These are phyloP conservation scores for Campoletis sonorensis DNA, from an alignment of 1,140 invertebrate genomes.

Conservation along the genomic window DNA sequence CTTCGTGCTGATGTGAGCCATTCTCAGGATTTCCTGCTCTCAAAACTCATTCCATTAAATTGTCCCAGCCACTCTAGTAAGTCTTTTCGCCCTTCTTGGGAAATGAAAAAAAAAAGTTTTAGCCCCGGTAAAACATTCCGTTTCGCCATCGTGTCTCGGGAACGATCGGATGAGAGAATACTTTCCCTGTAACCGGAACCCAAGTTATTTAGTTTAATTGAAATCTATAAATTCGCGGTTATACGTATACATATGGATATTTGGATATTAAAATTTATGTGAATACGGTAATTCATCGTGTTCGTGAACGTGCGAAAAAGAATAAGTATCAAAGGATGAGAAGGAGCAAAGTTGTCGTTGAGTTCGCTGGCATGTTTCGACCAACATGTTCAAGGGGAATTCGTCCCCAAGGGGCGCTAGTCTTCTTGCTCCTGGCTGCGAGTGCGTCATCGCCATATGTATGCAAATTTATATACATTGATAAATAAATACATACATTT, in stretches of 20 bases:
- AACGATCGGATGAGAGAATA: no score
- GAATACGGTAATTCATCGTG: not conserved
- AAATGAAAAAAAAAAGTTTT: no score
- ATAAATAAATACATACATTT: not conserved
- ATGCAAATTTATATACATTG: not conserved
- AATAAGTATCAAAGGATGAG: not conserved
- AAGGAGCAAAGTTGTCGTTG: not conserved
- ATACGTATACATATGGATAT: not conserved
- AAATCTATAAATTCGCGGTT: not conserved
- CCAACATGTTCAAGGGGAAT: not conserved
- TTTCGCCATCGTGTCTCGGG: no score
- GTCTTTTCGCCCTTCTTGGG: no score
- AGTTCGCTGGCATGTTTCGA: not conserved
- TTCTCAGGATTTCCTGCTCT: no score
- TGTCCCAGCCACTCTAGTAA: no score
- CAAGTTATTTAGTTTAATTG: no score
- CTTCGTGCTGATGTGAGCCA: no score
- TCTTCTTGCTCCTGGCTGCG: not conserved
- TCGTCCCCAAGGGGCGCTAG: slow-evolving; percentile 3
- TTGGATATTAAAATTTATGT: not conserved
- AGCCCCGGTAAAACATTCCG: no score
- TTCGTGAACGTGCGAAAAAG: not conserved
- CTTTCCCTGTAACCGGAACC: no score
- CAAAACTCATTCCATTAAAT: no score
- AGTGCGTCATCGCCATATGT: not conserved